Evolutionary conservation across 2,113 vertebrate species (phyloP).

Genomic region (Anguilla japonica): DNA sequence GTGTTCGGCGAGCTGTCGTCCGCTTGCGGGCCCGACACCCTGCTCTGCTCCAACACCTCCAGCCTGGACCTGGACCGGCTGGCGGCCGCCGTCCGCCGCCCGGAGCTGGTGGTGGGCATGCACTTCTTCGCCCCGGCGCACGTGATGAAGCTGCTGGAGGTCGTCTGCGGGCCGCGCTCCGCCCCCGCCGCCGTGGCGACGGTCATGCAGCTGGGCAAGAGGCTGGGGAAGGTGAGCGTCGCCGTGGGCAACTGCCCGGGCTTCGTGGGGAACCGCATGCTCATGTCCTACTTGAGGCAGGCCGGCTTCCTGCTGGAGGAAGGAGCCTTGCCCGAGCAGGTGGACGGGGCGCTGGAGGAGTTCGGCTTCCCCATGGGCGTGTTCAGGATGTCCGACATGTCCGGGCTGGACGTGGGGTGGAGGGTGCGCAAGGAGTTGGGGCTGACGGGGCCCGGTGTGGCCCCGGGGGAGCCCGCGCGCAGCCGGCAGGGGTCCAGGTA

Average conservation of each 20-base stretch:
- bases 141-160: slow-evolving; percentile 86
- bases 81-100: slow-evolving; percentile 70
- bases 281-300: slow-evolving; percentile 71
- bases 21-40: slow-evolving; percentile 73
- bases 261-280: slow-evolving; percentile 90
- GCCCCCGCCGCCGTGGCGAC: slow-evolving; percentile 79
- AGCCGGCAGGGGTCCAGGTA: slow-evolving; percentile 71
- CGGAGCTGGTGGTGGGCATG: slow-evolving; percentile 83
- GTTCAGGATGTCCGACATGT: slow-evolving; percentile 81
- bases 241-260: slow-evolving; percentile 86
- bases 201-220: slow-evolving; percentile 78
- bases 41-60: slow-evolving; percentile 88
- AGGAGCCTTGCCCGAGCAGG: slow-evolving; percentile 78
- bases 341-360: slow-evolving; percentile 80
- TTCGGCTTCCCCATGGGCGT: slow-evolving; percentile 88
- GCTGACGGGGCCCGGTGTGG: slow-evolving; percentile 55
- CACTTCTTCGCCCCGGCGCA: slow-evolving; percentile 93
- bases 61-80: slow-evolving; percentile 80
- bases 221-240: slow-evolving; percentile 80
- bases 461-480: slow-evolving; percentile 59
- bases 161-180: slow-evolving; percentile 75
- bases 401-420: slow-evolving; percentile 89
- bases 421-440: slow-evolving; percentile 72
- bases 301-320: slow-evolving; percentile 85
- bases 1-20: slow-evolving; percentile 79